Evolutionary conservation across 2,113 vertebrate species (phyloP).

Genomic region (Rhabdomys dilectus): DNA sequence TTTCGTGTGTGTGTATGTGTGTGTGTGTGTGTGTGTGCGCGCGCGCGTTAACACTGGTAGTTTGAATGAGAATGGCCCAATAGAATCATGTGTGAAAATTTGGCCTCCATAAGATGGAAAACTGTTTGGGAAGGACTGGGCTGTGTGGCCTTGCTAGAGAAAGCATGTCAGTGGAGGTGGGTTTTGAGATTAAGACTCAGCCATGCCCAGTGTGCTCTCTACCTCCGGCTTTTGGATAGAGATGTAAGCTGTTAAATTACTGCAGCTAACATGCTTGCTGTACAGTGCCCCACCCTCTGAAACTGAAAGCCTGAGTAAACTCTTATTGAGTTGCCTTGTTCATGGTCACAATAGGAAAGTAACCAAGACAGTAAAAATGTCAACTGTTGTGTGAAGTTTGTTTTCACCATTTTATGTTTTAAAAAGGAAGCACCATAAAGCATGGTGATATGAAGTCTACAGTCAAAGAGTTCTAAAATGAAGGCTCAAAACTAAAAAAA

Average conservation of each 20-base stretch:
- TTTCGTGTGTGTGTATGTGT: too few species aligned
- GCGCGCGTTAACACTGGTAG: too few species aligned
- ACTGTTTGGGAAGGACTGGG: background rate
- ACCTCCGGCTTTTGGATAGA: background rate
- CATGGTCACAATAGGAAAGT: background rate
- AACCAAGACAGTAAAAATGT: background rate
- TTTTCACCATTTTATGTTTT: conserved; percentile 47
- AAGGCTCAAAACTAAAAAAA: background rate
- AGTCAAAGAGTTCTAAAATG: conserved; percentile 47
- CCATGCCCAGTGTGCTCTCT: background rate
- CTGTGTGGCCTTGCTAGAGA: background rate
- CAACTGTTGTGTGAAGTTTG: background rate
- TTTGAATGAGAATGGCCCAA: background rate
- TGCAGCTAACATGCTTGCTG: background rate
- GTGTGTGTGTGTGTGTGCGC: too few species aligned
- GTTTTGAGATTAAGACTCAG: background rate
- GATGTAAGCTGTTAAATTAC: background rate
- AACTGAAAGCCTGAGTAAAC: background rate
- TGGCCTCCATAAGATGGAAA: background rate
- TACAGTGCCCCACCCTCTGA: background rate
- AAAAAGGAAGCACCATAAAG: conserved; percentile 11
- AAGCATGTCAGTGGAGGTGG: background rate
- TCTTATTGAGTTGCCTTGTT: background rate
- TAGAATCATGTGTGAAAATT: background rate
- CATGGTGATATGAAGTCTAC: background rate